Evolutionary conservation across 1,140 invertebrate genomes (phyloP), one percentile per base, ranked within the genome.

Genomic region (Pseudomyrmex concolor): DNA sequence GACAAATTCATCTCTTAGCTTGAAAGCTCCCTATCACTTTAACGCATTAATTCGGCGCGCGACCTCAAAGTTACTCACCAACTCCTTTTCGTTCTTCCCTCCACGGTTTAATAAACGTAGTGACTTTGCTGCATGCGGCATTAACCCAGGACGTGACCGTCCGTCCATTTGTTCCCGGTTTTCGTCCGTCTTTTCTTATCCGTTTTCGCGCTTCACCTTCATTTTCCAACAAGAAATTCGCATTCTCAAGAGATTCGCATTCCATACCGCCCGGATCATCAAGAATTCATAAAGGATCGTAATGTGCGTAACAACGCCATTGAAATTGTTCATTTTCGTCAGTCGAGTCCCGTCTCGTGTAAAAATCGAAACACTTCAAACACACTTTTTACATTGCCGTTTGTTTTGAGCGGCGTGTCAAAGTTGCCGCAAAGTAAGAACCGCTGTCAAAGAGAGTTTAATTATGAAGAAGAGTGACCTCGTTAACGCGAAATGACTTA

Each of bases 121-220:
- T 70, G 89, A 90, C 85, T 90, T 90, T 87, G 83, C 89, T 88
- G 89, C 89, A 90, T 88, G 89, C 89, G 66, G 89, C 89, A 90
- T 90, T 90, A 90, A 90, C 89, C 87, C 89, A 84, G 68, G 72
- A 90, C 89, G 89, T 90, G 89, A 90, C 89, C 82, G 87, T 73
- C 86, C 77, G 89, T 59, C 62, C 64, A 67, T 88, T 88, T 62
- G 84, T 88, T 89, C 86, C 84, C 51, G 73, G 17, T 84, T 87
- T 87, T n/a, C 71, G 84, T 82, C 86, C 51, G 76, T 85, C 68
- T 57, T 77, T 59, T 15, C 80, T 81, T 83, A 62, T 83, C 77
- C 62, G 50, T 22, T 43, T 34, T 57, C 63, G 84, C 71, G 74
- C 54, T 85, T 70, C 59, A 54, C 15, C 66, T 80, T 67, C 54